phyloP scores from a whole-genome alignment of 2,888 invertebrate species.

The Trachelus troglodyta region DNA sequence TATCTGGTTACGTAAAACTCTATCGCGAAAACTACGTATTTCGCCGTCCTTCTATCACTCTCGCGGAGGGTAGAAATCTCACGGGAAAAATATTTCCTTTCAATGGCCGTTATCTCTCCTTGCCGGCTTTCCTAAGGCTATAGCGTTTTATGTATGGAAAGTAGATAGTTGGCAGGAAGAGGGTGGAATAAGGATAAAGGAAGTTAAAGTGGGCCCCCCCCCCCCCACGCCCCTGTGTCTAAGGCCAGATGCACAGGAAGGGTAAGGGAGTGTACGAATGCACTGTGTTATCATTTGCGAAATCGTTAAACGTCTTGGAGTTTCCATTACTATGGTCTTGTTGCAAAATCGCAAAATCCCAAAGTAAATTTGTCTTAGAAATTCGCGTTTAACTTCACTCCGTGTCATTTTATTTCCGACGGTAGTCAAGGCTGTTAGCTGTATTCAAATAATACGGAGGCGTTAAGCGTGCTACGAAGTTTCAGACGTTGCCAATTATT shows the following conservation, averaged over 20 bases:
- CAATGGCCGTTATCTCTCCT: not conserved
- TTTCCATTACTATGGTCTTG: not conserved
- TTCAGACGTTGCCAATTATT: conserved; percentile 40
- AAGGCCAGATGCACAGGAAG: not conserved
- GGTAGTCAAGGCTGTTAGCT: not conserved
- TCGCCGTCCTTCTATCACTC: not conserved
- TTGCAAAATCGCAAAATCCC: not conserved
- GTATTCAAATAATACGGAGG: conserved; percentile 36
- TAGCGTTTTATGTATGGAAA: not conserved
- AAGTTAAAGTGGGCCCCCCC: not conserved
- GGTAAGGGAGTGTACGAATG: not conserved
- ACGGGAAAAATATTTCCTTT: not conserved
- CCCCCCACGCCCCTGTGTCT: not conserved
- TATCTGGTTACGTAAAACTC: not conserved
- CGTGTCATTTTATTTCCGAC: not conserved
- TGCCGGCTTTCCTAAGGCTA: not conserved
- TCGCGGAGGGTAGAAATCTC: not conserved
- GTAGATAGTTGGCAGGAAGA: not conserved
- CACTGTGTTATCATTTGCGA: not conserved
- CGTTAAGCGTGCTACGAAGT: conserved; percentile 38
- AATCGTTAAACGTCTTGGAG: not conserved
- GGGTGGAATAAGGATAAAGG: not conserved
- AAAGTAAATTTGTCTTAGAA: not conserved
- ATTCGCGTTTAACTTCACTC: not conserved
- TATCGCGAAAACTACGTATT: not conserved